Conservation (phyloP, 1,140 invertebrate genomes). For the Drosophila bocqueti region DNA sequence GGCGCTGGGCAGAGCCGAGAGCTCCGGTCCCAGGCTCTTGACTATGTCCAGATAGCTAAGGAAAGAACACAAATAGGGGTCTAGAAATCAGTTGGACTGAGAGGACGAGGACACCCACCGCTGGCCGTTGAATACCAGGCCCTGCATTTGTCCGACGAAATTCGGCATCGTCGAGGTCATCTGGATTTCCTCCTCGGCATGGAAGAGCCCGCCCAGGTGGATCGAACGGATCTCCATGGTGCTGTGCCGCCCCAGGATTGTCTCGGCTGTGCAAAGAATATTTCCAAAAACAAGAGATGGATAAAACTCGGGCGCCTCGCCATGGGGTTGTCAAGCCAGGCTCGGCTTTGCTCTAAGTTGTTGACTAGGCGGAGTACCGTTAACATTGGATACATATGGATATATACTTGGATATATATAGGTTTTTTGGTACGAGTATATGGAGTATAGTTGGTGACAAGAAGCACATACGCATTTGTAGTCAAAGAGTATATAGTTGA, state of each 20-base stretch:
- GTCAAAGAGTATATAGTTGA: constrained; percentile 69
- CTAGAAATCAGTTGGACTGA: not conserved
- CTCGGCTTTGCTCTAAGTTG: constrained; percentile 67
- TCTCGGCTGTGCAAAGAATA: constrained; percentile 88
- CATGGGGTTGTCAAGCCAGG: constrained; percentile 48
- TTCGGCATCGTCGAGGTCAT: constrained; percentile 91
- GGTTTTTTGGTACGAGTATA: constrained; percentile 56
- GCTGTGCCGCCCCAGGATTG: constrained; percentile 90
- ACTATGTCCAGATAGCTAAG: constrained; percentile 91
- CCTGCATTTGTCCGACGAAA: constrained; percentile 96
- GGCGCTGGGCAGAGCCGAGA: constrained; percentile 81
- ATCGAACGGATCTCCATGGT: constrained; percentile 92
- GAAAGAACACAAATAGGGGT: not conserved
- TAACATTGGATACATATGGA: constrained; percentile 64
- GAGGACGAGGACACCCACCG: constrained; percentile 78
- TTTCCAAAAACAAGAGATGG: constrained; percentile 67
- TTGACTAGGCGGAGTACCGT: constrained; percentile 75
- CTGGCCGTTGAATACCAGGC: constrained; percentile 95
- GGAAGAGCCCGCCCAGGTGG: constrained; percentile 91
- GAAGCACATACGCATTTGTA: constrained; percentile 82
- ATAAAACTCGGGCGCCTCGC: constrained; percentile 69
- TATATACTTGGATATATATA: constrained; percentile 56
- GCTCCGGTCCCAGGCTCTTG: constrained; percentile 86
- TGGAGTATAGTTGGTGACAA: constrained; percentile 77
- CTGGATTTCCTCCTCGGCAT: constrained; percentile 91